These are phyloP conservation scores for Eurystomus glaucurus DNA, from an alignment of 2,797 vertebrate species.

Conservation along the genomic window DNA sequence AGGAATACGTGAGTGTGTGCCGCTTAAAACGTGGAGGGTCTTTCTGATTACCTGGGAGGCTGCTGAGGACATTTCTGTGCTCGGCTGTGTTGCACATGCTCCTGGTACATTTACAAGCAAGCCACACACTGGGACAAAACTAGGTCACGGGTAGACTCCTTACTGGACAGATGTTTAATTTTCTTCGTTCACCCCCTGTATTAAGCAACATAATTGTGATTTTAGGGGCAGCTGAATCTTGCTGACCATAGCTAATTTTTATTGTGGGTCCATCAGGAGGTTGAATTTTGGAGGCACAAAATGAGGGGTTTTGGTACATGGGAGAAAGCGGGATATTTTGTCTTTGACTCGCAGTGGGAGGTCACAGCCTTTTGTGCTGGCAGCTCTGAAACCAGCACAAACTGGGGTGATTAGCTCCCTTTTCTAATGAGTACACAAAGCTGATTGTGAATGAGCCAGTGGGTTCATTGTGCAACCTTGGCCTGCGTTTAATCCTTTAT, in stretches of 20 bases:
- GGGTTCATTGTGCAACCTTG: constrained; percentile 72
- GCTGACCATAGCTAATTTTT: constrained; percentile 33
- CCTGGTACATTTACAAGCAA: constrained; percentile 28
- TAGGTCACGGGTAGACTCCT: constrained; percentile 62
- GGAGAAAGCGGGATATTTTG: constrained; percentile 41
- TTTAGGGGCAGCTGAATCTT: constrained; percentile 23
- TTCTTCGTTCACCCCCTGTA: constrained; percentile 13
- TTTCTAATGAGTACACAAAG: constrained; percentile 77
- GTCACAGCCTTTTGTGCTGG: constrained; percentile 67
- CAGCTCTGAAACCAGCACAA: constrained; percentile 63
- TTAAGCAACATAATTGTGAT: constrained; percentile 11
- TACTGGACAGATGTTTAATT: constrained; percentile 51
- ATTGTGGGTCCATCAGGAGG: constrained; percentile 3
- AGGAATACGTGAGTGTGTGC: background rate
- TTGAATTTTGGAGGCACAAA: constrained; percentile 42
- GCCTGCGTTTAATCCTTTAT: constrained; percentile 74
- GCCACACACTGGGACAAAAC: constrained; percentile 61
- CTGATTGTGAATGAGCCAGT: constrained; percentile 76
- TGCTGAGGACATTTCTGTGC: background rate
- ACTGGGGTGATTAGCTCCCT: constrained; percentile 72
- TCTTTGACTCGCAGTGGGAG: constrained; percentile 67
- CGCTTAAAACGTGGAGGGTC: background rate
- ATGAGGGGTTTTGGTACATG: background rate
- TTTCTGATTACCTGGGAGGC: constrained; percentile 20
- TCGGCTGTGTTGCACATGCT: constrained; percentile 10